Evolutionary conservation across 2,888 invertebrate genomes (phyloP), one percentile per base, ranked within the genome.

Genomic region (Dorcus hopei): DNA sequence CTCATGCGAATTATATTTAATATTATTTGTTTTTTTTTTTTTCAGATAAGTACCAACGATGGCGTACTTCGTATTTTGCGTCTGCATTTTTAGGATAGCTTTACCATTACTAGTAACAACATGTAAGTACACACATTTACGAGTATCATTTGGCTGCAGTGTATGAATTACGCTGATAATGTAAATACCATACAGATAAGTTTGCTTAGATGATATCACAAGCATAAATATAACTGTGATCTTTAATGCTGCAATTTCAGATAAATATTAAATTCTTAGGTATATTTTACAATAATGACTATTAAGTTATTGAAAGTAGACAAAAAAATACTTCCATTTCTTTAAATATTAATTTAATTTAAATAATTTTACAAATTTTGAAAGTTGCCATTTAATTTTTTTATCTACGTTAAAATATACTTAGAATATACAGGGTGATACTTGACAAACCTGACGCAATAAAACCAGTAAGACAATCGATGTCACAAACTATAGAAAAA

Each of bases 101-200:
- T 76, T 83, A 65, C 83, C 84, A 56, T 69, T 78, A 58, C 74
- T 82, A 61, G 77, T 84, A 49, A 72, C 80, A 65, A 78, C 79
- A 73, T 81, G 84, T 84, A 74, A 84, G 84, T 80, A 64, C 26
- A 52, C 23, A 47, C 11, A 49, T 49, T 49, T 50, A 41, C 40
- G 16, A 14, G 39, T 59, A 3, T 43, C 39, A 55, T 51, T 58
- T 19, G 6, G 33, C 14, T 47, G n/a, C n/a, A 38, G 23, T 6
- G 14, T 38, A 39, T 58, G 26, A 26, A 14, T 9, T 49, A 50
- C 40, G 50, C 11, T 40, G 16, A 41, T 51, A 14, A 9, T 19
- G 40, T 38, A 45, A 33, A 45, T 38, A 19, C 14, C 33, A 45
- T 38, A 19, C 14, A 45, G 41, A 11, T 41, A n/a, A 11, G n/a